phyloP scores from a whole-genome alignment of 1,140 invertebrate genomes.

The Octopus sinensis region DNA sequence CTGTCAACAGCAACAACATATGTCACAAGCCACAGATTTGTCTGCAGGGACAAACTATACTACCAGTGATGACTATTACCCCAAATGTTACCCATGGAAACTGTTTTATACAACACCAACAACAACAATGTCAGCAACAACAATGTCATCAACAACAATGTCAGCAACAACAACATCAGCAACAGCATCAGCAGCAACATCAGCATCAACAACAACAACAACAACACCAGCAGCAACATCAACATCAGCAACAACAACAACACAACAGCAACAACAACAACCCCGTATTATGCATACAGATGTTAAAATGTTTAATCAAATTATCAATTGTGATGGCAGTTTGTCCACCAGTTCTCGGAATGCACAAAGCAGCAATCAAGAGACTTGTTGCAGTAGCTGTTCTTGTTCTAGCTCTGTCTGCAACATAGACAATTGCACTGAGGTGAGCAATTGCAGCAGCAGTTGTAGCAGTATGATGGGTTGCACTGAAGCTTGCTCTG shows the following conservation, averaged over 20 bases:
- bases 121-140: slow-evolving; percentile 28
- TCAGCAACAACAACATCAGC: neutral
- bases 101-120: neutral
- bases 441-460: neutral
- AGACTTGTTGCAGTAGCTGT: neutral
- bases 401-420: neutral
- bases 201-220: neutral
- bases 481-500: neutral
- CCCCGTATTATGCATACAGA: no score
- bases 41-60: no score
- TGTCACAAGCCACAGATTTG: no score
- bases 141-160: slow-evolving; percentile 59
- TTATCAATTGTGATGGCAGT: no score
- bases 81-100: no score
- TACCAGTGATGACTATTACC: no score
- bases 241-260: neutral
- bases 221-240: neutral
- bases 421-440: neutral
- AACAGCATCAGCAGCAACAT: neutral
- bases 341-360: no score
- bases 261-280: neutral
- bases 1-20: no score
- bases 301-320: no score
- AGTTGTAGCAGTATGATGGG: neutral
- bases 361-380: no score